Evolutionary conservation across 2,797 vertebrate species (phyloP).

Genomic region (Mionectes olivaceus): DNA sequence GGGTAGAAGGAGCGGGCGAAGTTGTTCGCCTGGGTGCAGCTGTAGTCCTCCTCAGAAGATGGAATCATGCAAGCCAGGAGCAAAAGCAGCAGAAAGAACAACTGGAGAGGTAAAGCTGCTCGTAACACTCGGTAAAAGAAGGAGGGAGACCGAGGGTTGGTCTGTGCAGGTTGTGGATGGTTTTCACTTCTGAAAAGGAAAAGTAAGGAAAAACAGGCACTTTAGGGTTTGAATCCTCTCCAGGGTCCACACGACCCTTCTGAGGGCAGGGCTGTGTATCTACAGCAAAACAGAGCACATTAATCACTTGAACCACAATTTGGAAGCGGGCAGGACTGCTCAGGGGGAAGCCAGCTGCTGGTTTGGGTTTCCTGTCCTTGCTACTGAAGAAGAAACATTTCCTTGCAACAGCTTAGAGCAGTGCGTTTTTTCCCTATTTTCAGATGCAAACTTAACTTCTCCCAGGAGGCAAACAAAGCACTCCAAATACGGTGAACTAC

Average conservation of each 20-base stretch:
- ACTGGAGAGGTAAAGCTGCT: conserved; percentile 88
- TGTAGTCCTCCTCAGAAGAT: conserved; percentile 85
- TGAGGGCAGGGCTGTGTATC: neutral
- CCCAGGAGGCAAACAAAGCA: neutral
- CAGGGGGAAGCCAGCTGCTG: neutral
- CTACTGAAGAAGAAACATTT: neutral
- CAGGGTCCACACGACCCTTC: neutral
- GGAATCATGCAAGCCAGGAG: conserved; percentile 88
- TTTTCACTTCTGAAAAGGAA: conserved; percentile 67
- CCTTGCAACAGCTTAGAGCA: neutral
- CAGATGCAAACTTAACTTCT: neutral
- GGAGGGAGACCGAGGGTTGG: conserved; percentile 64
- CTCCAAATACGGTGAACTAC: neutral
- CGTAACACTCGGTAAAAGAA: conserved; percentile 86
- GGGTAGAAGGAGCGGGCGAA: conserved; percentile 94
- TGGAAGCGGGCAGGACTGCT: neutral
- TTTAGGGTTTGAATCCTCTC: neutral
- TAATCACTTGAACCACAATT: neutral
- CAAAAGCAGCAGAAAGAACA: conserved; percentile 88
- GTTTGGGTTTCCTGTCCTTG: neutral
- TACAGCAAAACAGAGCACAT: neutral
- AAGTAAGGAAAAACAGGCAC: neutral
- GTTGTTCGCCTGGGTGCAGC: conserved; percentile 92
- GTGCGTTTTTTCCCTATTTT: neutral
- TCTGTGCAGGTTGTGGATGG: neutral